Evolutionary conservation across 1,140 invertebrate genomes (phyloP).

Genomic region (Acromyrmex charruanus): DNA sequence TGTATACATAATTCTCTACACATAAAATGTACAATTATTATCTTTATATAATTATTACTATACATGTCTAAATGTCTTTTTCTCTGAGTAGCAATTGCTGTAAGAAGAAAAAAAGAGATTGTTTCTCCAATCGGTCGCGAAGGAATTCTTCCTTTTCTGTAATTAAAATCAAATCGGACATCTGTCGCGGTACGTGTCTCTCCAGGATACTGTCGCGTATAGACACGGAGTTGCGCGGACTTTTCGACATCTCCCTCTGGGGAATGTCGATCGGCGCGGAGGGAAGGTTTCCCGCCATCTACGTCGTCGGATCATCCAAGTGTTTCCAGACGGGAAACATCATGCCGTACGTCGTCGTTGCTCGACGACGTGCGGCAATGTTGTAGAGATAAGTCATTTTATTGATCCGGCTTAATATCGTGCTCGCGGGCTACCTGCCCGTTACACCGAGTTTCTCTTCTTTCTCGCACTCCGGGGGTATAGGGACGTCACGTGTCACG

Average conservation of each 20-base stretch:
- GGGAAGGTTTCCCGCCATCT: neutral
- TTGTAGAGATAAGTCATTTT: slow-evolving; percentile 60
- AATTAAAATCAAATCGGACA: neutral
- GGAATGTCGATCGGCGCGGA: neutral
- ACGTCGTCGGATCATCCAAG: neutral
- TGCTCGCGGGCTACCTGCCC: slow-evolving; percentile 26
- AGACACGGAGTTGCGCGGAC: neutral
- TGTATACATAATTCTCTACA: too few relatives aligned
- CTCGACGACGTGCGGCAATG: slow-evolving; percentile 30
- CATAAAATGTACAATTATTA: too few relatives aligned
- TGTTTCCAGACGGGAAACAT: slow-evolving; percentile 37
- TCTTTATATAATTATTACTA: too few relatives aligned
- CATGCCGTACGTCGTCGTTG: slow-evolving; percentile 9
- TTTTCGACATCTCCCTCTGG: neutral
- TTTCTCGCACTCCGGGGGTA: neutral
- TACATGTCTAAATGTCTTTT: too few relatives aligned
- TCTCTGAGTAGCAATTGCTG: too few relatives aligned
- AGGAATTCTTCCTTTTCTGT: neutral
- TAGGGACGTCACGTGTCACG: slow-evolving; percentile 15
- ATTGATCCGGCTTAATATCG: slow-evolving; percentile 61
- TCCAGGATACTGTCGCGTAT: neutral
- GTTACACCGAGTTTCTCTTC: neutral
- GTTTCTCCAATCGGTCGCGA: neutral
- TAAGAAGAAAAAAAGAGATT: neutral
- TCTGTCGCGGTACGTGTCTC: neutral